Conservation (phyloP, 2,797 vertebrate species). For the Artibeus jamaicensis region DNA sequence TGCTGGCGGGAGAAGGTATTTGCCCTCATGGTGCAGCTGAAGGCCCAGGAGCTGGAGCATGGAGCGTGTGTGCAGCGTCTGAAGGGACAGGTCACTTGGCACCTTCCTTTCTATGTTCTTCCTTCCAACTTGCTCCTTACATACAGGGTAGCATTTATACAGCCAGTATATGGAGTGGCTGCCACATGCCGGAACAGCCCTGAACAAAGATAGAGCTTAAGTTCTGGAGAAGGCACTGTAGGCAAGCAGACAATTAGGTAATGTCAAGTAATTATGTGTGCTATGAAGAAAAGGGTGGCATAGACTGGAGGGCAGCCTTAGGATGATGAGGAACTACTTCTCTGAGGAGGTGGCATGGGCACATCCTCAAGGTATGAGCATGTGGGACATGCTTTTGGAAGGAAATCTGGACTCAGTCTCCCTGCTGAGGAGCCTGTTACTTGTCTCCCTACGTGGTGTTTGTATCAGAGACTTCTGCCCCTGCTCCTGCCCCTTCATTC, state of each 20-base stretch:
- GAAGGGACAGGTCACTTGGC: constrained; percentile 80
- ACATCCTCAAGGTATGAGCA: neutral
- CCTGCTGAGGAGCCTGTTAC: neutral
- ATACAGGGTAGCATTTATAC: neutral
- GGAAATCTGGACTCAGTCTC: neutral
- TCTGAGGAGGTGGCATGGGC: neutral
- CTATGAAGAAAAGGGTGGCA: neutral
- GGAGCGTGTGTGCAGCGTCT: constrained; percentile 46
- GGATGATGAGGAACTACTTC: neutral
- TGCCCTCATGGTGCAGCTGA: constrained; percentile 89
- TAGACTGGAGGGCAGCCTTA: neutral
- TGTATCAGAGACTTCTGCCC: neutral
- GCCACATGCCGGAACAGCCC: neutral
- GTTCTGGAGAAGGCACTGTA: neutral
- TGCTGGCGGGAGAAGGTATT: constrained; percentile 94
- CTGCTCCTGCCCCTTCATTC: neutral
- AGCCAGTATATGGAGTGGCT: neutral
- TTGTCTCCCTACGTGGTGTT: neutral
- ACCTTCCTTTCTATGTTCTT: neutral
- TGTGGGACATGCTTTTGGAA: neutral
- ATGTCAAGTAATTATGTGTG: no score
- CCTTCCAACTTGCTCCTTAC: neutral
- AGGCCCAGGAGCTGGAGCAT: constrained; percentile 87
- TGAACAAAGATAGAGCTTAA: neutral
- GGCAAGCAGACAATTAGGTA: neutral